phyloP scores from a whole-genome alignment of 2,113 vertebrate genomes.

The Sakesphorus luctuosus region DNA sequence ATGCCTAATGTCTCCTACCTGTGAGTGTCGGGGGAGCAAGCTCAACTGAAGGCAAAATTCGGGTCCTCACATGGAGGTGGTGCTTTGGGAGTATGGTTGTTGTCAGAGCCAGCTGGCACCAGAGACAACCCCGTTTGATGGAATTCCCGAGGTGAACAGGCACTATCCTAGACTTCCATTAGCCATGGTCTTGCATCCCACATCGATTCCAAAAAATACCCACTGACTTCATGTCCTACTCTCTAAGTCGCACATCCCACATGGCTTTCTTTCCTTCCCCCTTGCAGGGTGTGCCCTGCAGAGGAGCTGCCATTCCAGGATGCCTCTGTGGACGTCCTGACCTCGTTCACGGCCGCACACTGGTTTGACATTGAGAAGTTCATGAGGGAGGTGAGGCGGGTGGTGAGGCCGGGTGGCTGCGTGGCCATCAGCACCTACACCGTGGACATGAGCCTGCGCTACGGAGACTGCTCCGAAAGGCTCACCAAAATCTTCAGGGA shows the following conservation, averaged over 20 bases:
- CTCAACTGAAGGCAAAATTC: background rate
- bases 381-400: constrained; percentile 74
- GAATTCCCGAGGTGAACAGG: background rate
- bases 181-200: background rate
- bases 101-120: background rate
- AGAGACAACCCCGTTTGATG: background rate
- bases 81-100: background rate
- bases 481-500: constrained; percentile 77
- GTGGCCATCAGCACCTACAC: constrained; percentile 80
- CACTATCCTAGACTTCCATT: background rate
- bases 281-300: constrained; percentile 71
- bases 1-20: constrained; percentile 77
- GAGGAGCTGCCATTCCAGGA: constrained; percentile 79
- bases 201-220: rapidly evolving
- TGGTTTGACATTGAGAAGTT: constrained; percentile 82
- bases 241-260: rapidly evolving
- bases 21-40: constrained; percentile 49
- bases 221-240: rapidly evolving
- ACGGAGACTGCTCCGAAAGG: constrained; percentile 48
- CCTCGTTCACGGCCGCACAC: constrained; percentile 80
- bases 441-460: constrained; percentile 73
- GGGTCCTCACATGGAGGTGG: rapidly evolving
- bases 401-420: constrained; percentile 79
- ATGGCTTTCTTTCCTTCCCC: rapidly evolving
- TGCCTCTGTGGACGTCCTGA: constrained; percentile 78